Conservation (phyloP, 1,140 invertebrate genomes). For the Metaphire vulgaris region DNA sequence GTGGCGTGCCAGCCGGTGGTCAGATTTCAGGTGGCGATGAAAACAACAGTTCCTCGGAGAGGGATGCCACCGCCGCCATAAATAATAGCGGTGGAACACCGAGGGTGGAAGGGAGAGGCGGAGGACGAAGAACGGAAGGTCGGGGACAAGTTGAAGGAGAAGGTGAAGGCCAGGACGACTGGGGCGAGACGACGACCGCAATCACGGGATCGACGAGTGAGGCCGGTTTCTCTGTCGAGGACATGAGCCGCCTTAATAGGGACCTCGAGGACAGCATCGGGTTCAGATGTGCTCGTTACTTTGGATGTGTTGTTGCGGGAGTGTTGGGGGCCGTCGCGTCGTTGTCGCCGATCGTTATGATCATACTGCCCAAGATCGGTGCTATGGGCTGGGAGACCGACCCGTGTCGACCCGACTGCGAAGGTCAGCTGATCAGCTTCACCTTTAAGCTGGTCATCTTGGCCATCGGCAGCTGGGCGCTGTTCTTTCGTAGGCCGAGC, state of each 20-base stretch:
- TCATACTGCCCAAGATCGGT: slow-evolving; percentile 71
- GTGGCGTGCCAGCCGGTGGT: too few relatives aligned
- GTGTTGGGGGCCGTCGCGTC: slow-evolving; percentile 76
- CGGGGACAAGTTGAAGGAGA: slow-evolving; percentile 73
- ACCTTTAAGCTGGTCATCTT: slow-evolving; percentile 85
- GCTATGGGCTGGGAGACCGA: slow-evolving; percentile 56
- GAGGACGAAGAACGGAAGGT: slow-evolving; percentile 35
- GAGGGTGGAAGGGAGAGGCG: slow-evolving; percentile 37
- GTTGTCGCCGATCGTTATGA: slow-evolving; percentile 86
- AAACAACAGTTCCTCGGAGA: slow-evolving; percentile 33
- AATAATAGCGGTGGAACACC: too few relatives aligned
- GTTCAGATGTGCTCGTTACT: slow-evolving; percentile 51
- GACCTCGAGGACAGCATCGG: slow-evolving; percentile 45
- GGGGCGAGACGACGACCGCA: slow-evolving; percentile 95
- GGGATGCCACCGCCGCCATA: slow-evolving; percentile 24
- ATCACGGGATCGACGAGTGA: slow-evolving; percentile 94
- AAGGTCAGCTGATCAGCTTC: slow-evolving; percentile 80
- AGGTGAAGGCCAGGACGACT: slow-evolving; percentile 84
- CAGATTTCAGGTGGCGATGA: neutral
- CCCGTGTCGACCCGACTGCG: slow-evolving; percentile 74
- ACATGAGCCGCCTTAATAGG: slow-evolving; percentile 56
- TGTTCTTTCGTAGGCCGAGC: slow-evolving; percentile 54
- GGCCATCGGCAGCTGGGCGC: slow-evolving; percentile 82
- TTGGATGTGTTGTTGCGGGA: slow-evolving; percentile 65
- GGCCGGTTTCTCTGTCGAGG: slow-evolving; percentile 71